Percentiles rank a stretch among this genome's conserved stretches.
phyloP scores from a whole-genome alignment of 2,797 vertebrate species.

The Intellagama lesueurii region DNA sequence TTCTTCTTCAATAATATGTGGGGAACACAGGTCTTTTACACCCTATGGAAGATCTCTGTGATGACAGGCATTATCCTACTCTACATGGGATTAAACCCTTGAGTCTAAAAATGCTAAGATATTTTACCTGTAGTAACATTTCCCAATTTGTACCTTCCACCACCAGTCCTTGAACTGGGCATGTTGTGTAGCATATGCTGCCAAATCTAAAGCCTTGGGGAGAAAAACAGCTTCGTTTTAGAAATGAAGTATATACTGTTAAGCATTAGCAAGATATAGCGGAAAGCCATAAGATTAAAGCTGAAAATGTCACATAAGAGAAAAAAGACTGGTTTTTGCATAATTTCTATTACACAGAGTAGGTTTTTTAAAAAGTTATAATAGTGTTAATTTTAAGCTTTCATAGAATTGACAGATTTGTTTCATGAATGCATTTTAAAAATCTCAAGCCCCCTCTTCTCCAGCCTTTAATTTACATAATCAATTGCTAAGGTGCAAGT shows the following conservation, averaged over 20 bases:
- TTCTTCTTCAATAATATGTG: background rate
- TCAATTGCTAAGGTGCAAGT: background rate
- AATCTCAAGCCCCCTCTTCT: background rate
- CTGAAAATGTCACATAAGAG: background rate
- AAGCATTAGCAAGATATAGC: constrained; percentile 32
- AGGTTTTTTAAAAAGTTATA: background rate
- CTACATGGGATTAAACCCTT: background rate
- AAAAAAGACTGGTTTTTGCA: background rate
- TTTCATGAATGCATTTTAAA: constrained; percentile 26
- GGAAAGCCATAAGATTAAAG: background rate
- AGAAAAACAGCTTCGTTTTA: constrained; percentile 57
- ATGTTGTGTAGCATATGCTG: constrained; percentile 93
- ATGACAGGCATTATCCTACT: background rate
- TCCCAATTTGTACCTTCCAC: constrained; percentile 99
- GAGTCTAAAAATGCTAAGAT: background rate
- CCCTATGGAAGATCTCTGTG: too few species aligned
- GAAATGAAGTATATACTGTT: background rate
- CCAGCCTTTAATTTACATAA: background rate
- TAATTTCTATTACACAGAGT: constrained; percentile 3
- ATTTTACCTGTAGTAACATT: constrained; percentile 95
- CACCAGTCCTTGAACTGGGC: constrained; percentile 99
- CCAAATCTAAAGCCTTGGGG: constrained; percentile 93
- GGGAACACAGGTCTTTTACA: background rate
- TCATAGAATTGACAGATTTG: background rate
- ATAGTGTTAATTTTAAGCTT: background rate